Percentiles rank a stretch among this genome's conserved stretches.
Evolutionary conservation across 2,888 invertebrate genomes (phyloP).

Genomic region (Germaria angustata): DNA sequence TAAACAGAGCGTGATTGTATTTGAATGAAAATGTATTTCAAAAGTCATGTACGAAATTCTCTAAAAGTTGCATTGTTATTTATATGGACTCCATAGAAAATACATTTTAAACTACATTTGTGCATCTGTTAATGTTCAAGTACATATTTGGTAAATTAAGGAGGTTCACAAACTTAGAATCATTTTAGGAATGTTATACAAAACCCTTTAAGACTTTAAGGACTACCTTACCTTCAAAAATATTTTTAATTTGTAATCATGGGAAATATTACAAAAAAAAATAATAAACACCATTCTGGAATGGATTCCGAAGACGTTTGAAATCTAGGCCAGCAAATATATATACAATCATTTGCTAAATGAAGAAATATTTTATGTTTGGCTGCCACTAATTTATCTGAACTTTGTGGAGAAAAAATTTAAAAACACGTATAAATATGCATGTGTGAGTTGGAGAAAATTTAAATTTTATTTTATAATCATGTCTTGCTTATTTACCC

Average conservation of each 20-base stretch:
- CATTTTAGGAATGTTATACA: no score
- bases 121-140: not conserved
- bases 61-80: not conserved
- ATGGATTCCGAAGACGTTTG: no score
- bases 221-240: no score
- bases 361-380: no score
- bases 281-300: no score
- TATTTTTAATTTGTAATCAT: no score
- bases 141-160: not conserved
- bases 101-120: not conserved
- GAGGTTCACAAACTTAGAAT: not conserved
- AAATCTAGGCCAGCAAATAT: no score
- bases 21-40: not conserved
- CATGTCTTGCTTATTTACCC: not conserved
- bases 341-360: no score
- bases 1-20: not conserved
- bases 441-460: not conserved
- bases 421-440: not conserved
- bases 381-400: not conserved
- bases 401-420: not conserved
- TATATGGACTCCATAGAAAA: not conserved
- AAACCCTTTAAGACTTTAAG: no score
- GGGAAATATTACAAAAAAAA: no score
- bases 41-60: not conserved
- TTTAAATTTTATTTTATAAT: conserved; percentile 6